Base-by-base conservation (phyloP, 2,888 invertebrate genomes). In the Drosophila lacicola region DNA sequence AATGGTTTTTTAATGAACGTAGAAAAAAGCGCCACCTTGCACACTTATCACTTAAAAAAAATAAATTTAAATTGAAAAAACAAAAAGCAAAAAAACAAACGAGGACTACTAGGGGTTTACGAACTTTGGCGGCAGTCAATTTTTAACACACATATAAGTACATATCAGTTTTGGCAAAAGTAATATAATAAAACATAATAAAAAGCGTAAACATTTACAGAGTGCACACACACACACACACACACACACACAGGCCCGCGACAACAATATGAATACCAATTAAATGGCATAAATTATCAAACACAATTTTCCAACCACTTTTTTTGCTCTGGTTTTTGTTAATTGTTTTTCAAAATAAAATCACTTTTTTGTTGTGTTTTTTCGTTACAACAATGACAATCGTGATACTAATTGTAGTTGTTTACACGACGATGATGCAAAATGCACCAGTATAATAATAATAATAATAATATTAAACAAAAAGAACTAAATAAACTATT, bases 331-430 rank as follows among this genome's bases (percentile, higher is more conserved):
- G 4, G 4, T 46, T 46, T 37, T 29, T 57, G 29, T 66, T 54
- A n/a, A n/a, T 14, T 47, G 17, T n/a, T 36, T 46, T 41, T n/a
- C 60, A 13, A 6, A 34, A 21, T 0, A 29, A 29, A 37, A 17
- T 6, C 10, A 17, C 44, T 62, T 49, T 19, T 14, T n/a, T 53
- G 60, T 67, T 63, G 17, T 25, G 10, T 39, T 54, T 55, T 75
- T 84, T 61, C 64, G 68, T 83, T 89, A 85, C 81, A 90, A 84
- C 90, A 90, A 91, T 86, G 91, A 91, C 91, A 91, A 91, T 91
- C 91, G 91, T 92, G 91, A 91, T 91, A 91, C 91, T 91, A 91
- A 91, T 91, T 92, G 90, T 91, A 92, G 90, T 87, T 89, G 86
- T 88, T 88, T 89, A 86, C 86, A 86, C 88, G 82, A 85, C 85